Conservation (phyloP, 2,797 vertebrate species). For the Protonibea diacanthus region DNA sequence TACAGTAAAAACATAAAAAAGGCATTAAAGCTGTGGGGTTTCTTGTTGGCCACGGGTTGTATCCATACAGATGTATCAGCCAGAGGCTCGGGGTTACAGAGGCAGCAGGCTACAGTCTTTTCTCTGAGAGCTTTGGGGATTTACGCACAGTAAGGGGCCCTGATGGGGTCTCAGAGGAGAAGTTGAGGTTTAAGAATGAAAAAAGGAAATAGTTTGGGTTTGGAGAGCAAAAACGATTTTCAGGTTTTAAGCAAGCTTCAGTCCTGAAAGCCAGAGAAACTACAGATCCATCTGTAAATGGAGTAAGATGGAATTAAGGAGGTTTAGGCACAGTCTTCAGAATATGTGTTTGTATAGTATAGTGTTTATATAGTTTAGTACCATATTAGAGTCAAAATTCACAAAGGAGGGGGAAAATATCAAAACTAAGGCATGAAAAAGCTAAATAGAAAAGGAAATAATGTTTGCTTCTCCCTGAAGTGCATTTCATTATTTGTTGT, state of each 20-base stretch:
- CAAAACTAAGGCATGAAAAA: slow-evolving; percentile 2
- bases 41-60: slow-evolving; percentile 39
- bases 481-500: slow-evolving; percentile 6
- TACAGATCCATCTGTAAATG: background rate
- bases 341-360: background rate
- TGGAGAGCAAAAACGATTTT: slow-evolving; percentile 20
- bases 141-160: slow-evolving; percentile 47
- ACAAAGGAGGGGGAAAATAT: background rate
- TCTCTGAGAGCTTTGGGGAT: slow-evolving; percentile 48
- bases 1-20: slow-evolving; percentile 52
- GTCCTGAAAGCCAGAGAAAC: slow-evolving; percentile 29
- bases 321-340: slow-evolving; percentile 29
- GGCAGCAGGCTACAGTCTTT: slow-evolving; percentile 28
- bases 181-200: slow-evolving; percentile 44
- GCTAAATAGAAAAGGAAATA: background rate
- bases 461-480: background rate
- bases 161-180: slow-evolving; percentile 34
- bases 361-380: background rate
- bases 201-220: slow-evolving; percentile 43
- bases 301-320: slow-evolving; percentile 27
- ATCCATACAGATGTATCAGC: slow-evolving; percentile 41
- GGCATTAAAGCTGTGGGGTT: slow-evolving; percentile 34
- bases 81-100: slow-evolving; percentile 51
- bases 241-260: slow-evolving; percentile 21
- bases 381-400: background rate